These are phyloP conservation scores for Mus pahari DNA, from an alignment of 2,113 vertebrate species.

Conservation along the genomic window DNA sequence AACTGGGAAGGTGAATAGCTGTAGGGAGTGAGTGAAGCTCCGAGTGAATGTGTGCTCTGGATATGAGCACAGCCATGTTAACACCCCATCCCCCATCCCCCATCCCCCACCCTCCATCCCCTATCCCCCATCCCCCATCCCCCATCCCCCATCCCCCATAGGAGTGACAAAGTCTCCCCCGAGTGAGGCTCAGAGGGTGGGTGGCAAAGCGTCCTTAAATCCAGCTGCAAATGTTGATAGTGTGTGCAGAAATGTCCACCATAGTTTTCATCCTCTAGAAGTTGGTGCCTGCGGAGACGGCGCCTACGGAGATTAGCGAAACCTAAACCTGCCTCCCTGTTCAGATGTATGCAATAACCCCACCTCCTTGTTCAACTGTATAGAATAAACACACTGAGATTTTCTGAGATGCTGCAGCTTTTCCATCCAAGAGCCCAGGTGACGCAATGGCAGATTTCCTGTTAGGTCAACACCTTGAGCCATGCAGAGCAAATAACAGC, in stretches of 20 bases:
- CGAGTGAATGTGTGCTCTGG: not conserved
- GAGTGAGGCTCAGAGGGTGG: not conserved
- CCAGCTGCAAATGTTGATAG: not conserved
- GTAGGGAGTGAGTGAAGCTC: not conserved
- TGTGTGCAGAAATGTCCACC: not conserved
- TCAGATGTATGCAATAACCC: not conserved
- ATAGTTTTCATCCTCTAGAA: not conserved
- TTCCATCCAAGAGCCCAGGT: no score
- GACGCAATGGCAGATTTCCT: not conserved
- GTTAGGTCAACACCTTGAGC: not conserved
- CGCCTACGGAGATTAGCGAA: not conserved
- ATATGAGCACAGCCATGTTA: not conserved
- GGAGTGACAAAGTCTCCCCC: not conserved
- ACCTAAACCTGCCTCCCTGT: not conserved
- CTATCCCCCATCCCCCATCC: no score
- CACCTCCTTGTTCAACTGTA: not conserved
- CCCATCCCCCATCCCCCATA: not conserved
- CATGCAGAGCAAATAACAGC: not conserved
- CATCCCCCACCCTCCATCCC: no score
- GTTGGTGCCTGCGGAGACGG: not conserved
- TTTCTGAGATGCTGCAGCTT: not conserved
- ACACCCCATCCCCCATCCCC: no score
- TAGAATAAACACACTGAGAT: not conserved
- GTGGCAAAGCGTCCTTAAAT: not conserved
- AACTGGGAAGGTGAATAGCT: not conserved